Evolutionary conservation across 2,113 vertebrate species (phyloP).

Genomic region (Choloepus hoffmanni): DNA sequence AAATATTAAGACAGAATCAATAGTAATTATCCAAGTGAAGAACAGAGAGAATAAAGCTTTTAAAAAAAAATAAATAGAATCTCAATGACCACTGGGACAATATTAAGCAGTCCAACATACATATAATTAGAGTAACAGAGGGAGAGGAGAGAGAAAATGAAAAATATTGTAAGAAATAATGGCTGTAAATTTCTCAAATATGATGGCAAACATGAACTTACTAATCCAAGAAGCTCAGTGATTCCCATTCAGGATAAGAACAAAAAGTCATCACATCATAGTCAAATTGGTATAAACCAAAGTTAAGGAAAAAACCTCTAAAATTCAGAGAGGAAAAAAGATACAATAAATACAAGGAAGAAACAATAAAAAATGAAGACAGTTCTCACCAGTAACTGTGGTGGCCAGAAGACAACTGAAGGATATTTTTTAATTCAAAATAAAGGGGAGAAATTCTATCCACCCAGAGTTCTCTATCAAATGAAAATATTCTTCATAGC

Average conservation of each 20-base stretch:
- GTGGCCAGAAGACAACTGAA: background rate
- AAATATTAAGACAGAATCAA: slow-evolving; percentile 1
- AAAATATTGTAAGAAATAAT: background rate
- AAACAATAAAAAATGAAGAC: slow-evolving; percentile 2
- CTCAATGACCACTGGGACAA: background rate
- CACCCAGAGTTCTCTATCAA: background rate
- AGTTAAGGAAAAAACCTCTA: slow-evolving; percentile 1
- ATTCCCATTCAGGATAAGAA: background rate
- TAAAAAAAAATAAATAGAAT: background rate
- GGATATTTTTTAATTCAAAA: background rate
- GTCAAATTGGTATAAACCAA: slow-evolving; percentile 1
- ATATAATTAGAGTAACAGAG: background rate
- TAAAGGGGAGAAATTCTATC: background rate
- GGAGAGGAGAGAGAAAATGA: background rate
- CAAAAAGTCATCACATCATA: background rate
- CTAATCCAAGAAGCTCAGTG: background rate
- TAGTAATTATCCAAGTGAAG: background rate
- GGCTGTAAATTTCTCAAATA: background rate
- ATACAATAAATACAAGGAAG: background rate
- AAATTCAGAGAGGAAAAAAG: background rate
- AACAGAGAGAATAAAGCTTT: background rate
- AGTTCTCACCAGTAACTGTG: background rate
- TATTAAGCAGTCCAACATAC: background rate
- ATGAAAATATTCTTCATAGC: slow-evolving; percentile 36
- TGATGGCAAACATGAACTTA: background rate